Conservation (phyloP, 2,113 vertebrate genomes). For the Heteronetta atricapilla region DNA sequence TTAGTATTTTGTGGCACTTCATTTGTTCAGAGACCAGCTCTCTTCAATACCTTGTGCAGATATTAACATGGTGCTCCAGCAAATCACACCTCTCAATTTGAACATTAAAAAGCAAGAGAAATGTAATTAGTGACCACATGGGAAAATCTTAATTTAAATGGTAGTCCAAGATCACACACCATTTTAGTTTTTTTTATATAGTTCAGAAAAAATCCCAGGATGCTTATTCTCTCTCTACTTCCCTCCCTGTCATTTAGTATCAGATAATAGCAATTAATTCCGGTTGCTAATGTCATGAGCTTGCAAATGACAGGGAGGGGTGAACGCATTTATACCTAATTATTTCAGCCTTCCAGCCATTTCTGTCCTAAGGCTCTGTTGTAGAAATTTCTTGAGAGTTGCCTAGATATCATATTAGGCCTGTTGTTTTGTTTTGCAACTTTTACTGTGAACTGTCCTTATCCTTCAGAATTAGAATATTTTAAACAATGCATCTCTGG, state of each 20-base stretch:
- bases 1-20: not conserved
- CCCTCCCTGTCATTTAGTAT: not conserved
- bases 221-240: not conserved
- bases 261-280: not conserved
- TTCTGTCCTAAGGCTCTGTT: not conserved
- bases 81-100: not conserved
- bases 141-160: not conserved
- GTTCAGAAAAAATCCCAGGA: rapidly evolving
- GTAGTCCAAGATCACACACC: not conserved
- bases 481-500: not conserved
- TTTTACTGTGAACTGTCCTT: not conserved
- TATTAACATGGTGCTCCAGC: not conserved
- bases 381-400: not conserved
- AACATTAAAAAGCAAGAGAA: not conserved
- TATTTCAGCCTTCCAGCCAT: not conserved
- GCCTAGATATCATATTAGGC: not conserved
- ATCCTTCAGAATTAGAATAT: not conserved
- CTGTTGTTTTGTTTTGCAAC: not conserved
- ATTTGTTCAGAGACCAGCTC: not conserved
- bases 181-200: not conserved
- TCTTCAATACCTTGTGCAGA: not conserved
- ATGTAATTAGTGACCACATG: not conserved
- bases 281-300: not conserved
- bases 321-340: not conserved
- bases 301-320: not conserved